Evolutionary conservation across 2,888 invertebrate species (phyloP).

Genomic region (Eremobia ochroleuca): DNA sequence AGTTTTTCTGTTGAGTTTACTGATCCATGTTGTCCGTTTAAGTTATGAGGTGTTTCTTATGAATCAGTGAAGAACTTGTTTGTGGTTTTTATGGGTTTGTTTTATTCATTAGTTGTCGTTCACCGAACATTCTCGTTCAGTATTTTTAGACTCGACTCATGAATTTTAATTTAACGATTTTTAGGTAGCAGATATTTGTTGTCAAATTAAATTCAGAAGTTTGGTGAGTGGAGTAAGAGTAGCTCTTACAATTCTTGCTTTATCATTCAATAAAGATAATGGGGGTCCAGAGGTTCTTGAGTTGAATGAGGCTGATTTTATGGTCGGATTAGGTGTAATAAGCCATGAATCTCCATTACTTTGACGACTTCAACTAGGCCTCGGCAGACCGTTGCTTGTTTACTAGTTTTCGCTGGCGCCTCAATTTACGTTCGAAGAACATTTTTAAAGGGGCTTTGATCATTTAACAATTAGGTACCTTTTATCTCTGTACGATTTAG

Average conservation of each 20-base stretch:
- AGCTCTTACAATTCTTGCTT: conserved; percentile 8
- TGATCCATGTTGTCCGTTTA: conserved; percentile 44
- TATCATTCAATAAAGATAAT: conserved; percentile 18
- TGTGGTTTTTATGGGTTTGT: conserved; percentile 56
- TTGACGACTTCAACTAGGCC: conserved; percentile 43
- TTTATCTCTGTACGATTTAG: neutral
- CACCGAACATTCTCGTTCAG: conserved; percentile 38
- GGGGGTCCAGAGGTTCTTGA: conserved; percentile 10
- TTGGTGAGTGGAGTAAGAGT: neutral
- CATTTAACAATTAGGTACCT: neutral
- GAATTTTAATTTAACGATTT: conserved; percentile 32
- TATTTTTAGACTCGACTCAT: conserved; percentile 35
- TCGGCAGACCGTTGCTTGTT: conserved; percentile 18
- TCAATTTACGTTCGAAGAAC: neutral
- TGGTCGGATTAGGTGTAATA: conserved; percentile 17
- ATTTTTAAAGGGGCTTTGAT: neutral
- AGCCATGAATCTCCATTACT: conserved; percentile 26
- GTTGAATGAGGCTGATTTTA: conserved; percentile 40
- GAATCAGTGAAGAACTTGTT: conserved; percentile 58
- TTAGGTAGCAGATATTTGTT: conserved; percentile 22
- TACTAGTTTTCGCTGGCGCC: conserved; percentile 9
- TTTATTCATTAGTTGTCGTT: conserved; percentile 57
- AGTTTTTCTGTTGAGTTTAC: conserved; percentile 47
- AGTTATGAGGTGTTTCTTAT: conserved; percentile 60
- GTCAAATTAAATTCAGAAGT: conserved; percentile 2